A percentile compares a stretch with the other conserved stretches of the same genome.
Conservation (phyloP, 2,113 vertebrate species). For the Lethenteron reissneri region DNA sequence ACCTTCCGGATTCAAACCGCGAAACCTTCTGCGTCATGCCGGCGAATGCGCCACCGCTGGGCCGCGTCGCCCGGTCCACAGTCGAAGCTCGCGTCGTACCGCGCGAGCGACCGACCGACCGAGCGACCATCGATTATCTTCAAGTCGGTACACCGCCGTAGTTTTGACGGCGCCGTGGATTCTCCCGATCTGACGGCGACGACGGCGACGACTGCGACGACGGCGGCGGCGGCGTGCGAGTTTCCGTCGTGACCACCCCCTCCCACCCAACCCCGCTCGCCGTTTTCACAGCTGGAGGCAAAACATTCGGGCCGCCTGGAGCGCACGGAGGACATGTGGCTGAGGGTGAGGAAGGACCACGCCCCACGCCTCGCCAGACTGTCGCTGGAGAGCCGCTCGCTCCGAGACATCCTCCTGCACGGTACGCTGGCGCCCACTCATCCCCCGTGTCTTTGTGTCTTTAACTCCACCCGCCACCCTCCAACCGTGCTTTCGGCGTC, state of each 20-base stretch:
- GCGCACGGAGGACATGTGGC: slow-evolving; percentile 83
- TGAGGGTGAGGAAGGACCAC: slow-evolving; percentile 81
- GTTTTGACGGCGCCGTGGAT: too few relatives aligned
- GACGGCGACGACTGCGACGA: too few relatives aligned
- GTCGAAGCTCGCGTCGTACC: too few relatives aligned
- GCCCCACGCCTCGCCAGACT: slow-evolving; percentile 75
- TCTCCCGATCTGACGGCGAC: too few relatives aligned
- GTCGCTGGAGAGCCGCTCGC: slow-evolving; percentile 75
- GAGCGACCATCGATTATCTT: too few relatives aligned
- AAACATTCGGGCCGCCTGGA: slow-evolving; percentile 83
- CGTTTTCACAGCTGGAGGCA: slow-evolving; percentile 44
- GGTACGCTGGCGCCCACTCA: slow-evolving; percentile 25
- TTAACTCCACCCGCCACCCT: neutral
- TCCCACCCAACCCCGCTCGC: neutral
- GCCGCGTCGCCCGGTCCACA: too few relatives aligned
- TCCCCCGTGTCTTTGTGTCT: neutral
- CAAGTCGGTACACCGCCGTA: too few relatives aligned
- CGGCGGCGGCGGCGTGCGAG: too few relatives aligned
- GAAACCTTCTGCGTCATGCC: too few relatives aligned
- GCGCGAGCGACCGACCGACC: too few relatives aligned
- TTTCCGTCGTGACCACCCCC: neutral
- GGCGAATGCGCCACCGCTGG: too few relatives aligned
- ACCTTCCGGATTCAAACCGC: too few relatives aligned
- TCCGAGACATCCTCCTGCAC: slow-evolving; percentile 62
- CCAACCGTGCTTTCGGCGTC: neutral